A percentile compares a stretch with the other conserved stretches of the same genome.
phyloP scores from a whole-genome alignment of 2,888 invertebrate genomes.

The Crepidodera aurea region DNA sequence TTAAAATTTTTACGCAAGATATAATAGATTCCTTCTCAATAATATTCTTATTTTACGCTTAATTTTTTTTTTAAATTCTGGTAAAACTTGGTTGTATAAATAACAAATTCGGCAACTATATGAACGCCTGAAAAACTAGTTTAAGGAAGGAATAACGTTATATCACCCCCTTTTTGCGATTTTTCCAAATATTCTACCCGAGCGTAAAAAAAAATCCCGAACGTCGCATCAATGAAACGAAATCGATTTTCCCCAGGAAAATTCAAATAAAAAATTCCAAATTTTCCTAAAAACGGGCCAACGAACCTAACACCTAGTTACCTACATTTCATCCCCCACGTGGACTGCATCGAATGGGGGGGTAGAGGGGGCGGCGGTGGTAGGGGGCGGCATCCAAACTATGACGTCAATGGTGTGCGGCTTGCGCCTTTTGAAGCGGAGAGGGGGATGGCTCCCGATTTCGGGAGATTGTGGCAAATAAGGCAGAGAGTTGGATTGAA shows the following conservation, averaged over 20 bases:
- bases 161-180: no score
- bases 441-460: neutral
- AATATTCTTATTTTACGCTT: no score
- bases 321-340: conserved; percentile 51
- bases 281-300: conserved; percentile 43
- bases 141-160: no score
- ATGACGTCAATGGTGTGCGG: conserved; percentile 52
- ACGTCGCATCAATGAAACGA: no score
- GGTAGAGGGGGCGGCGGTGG: conserved; percentile 30
- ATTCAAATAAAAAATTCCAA: conserved; percentile 2
- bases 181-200: no score
- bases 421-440: conserved; percentile 18
- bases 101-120: no score
- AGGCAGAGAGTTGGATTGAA: neutral
- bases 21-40: no score
- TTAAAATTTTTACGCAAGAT: no score
- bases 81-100: no score
- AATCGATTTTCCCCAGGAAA: conserved; percentile 13
- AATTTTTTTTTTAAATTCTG: no score
- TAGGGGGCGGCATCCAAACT: conserved; percentile 33
- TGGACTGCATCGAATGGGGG: conserved; percentile 39
- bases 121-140: no score
- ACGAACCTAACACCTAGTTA: conserved; percentile 55
- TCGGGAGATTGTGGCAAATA: conserved; percentile 14
- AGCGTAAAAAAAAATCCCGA: no score